Evolutionary conservation across 2,888 invertebrate species (phyloP), one percentile per base, ranked within the genome.

Genomic region (Pammene fasciana): DNA sequence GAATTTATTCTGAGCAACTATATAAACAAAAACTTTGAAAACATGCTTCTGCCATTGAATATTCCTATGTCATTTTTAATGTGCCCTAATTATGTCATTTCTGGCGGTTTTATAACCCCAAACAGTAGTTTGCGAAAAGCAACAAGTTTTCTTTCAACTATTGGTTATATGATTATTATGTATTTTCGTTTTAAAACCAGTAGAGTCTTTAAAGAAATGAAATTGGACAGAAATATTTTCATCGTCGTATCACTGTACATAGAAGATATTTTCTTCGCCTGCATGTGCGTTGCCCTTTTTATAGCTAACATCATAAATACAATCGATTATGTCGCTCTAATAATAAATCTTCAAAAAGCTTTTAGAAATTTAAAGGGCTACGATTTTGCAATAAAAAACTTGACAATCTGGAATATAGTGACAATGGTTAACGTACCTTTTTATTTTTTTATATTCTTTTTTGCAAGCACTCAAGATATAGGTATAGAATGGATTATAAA

Each of bases 341-440:
- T 66, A 9, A 48, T 41, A 9, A 41, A 57, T 14, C 65, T 66
- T 41, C 65, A 66, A 41, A 57, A 50, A 26, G 57, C 57, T 26
- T 57, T 41, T 0, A 38, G 26, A 7, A 66, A 66, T 11, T 26
- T 66, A 5, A n/a, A 11, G 10, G 14, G 14, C n/a, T n/a, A 41
- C 41, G 5, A 13, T 8, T 10, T 41, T 8, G 9, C 13, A 6
- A 26, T 66, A 8, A 41, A 57, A n/a, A 16, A 11, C n/a, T 41
- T 66, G 7, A 50, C 48, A 3, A 50, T 50, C 10, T 57, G 48
- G 57, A 66, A 57, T 41, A 16, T n/a, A 13, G 11, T 57, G 14
- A 48, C 65, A 26, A 41, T 57, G 11, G 0, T 34, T 26, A n/a
- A n/a, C n/a, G n/a, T n/a, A n/a, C n/a, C n/a, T n/a, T 66, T 4